phyloP scores from a whole-genome alignment of 1,140 invertebrate species.

The Brachystomella parvula region DNA sequence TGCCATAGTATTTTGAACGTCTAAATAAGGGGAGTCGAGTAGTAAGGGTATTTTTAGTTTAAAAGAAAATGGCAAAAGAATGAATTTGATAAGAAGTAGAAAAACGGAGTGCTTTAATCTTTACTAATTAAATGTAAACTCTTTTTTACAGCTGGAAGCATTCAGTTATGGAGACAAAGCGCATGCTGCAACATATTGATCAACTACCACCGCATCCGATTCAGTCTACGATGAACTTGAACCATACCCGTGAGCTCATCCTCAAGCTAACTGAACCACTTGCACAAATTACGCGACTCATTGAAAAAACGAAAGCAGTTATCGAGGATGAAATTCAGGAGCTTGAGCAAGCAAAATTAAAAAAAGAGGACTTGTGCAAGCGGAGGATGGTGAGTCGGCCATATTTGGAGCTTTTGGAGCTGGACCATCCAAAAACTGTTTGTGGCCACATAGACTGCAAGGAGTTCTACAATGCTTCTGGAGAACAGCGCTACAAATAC shows the following conservation, averaged over 20 bases:
- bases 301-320: conserved; percentile 12
- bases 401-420: neutral
- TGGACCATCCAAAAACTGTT: conserved; percentile 11
- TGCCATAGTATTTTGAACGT: no score
- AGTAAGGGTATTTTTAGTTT: no score
- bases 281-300: conserved; percentile 15
- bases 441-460: neutral
- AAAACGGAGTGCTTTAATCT: no score
- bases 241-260: conserved; percentile 17
- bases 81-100: no score
- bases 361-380: neutral
- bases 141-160: conserved; percentile 15
- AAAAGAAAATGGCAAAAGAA: no score
- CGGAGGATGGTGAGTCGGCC: neutral
- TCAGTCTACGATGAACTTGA: conserved; percentile 20
- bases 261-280: conserved; percentile 13
- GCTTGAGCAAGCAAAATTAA: neutral
- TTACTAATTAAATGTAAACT: no score
- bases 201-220: conserved; percentile 15
- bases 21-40: no score
- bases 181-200: conserved; percentile 2
- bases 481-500: neutral
- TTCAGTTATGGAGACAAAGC: conserved; percentile 4
- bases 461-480: neutral
- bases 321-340: neutral